These are phyloP conservation scores for Cydia fagiglandana DNA, from an alignment of 1,140 invertebrate species.

Conservation along the genomic window DNA sequence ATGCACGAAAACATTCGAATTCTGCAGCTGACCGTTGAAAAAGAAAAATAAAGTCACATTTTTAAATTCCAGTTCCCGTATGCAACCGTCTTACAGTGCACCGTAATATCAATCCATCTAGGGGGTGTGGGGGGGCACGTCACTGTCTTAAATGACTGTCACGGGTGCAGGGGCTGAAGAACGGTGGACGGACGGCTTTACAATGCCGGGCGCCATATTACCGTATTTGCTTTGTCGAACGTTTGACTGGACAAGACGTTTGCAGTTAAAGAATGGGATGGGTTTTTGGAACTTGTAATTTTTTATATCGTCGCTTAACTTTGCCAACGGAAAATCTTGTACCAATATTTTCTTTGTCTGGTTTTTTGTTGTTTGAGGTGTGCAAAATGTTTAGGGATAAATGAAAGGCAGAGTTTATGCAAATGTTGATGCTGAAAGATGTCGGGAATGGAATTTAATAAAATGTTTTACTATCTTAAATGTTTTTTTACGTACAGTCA, in stretches of 20 bases:
- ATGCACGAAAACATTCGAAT: background rate
- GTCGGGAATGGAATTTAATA: no score
- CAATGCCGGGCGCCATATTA: conserved; percentile 60
- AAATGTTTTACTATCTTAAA: no score
- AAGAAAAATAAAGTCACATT: conserved; percentile 39
- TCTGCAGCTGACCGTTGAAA: background rate
- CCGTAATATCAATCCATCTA: conserved; percentile 77
- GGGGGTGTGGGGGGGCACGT: conserved; percentile 50
- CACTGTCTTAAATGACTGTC: conserved; percentile 78
- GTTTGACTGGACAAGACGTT: background rate
- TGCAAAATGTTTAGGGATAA: no score
- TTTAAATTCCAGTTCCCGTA: conserved; percentile 54
- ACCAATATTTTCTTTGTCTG: no score
- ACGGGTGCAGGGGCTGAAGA: conserved; percentile 71
- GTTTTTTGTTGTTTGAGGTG: no score
- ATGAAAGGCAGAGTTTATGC: no score
- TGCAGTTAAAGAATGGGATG: no score
- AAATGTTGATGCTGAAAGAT: no score
- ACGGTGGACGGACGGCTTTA: conserved; percentile 61
- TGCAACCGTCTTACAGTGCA: conserved; percentile 69
- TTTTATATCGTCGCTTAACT: no score
- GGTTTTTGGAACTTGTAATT: no score
- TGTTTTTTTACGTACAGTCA: no score
- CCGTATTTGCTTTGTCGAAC: conserved; percentile 43
- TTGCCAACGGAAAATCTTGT: no score